These are phyloP conservation scores for Eupithecia dodoneata DNA, from an alignment of 2,888 invertebrate genomes.

Conservation along the genomic window DNA sequence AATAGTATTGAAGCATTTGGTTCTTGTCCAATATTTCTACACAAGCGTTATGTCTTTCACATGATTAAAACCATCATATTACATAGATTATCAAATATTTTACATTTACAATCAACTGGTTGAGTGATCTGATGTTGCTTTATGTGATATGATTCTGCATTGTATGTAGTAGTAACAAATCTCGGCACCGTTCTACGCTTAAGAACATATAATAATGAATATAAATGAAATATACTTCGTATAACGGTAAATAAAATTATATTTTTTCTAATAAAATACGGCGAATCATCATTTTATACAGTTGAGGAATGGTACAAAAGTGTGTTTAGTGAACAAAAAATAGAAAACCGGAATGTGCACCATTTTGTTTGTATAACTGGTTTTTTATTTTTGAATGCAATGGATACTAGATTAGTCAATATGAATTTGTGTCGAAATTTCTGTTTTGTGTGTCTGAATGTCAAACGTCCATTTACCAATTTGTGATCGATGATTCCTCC, in stretches of 20 bases:
- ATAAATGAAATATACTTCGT: slow-evolving; percentile 53
- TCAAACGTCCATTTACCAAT: slow-evolving; percentile 78
- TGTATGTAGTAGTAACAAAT: slow-evolving; percentile 52
- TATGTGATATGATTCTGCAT: slow-evolving; percentile 53
- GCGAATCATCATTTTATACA: slow-evolving; percentile 65
- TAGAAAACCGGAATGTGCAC: slow-evolving; percentile 34
- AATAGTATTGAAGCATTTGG: slow-evolving; percentile 3
- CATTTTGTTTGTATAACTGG: slow-evolving; percentile 24
- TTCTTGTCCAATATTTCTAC: neutral
- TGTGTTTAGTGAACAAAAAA: slow-evolving; percentile 36
- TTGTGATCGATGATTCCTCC: slow-evolving; percentile 74
- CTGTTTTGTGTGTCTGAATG: slow-evolving; percentile 46
- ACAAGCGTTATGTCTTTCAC: neutral
- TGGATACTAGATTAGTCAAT: neutral
- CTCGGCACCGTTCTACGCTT: slow-evolving; percentile 66
- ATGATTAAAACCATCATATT: neutral
- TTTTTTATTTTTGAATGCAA: slow-evolving; percentile 25
- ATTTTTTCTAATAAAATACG: slow-evolving; percentile 71
- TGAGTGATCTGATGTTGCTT: slow-evolving; percentile 28
- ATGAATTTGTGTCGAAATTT: slow-evolving; percentile 31
- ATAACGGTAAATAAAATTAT: slow-evolving; percentile 52
- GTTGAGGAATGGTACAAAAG: slow-evolving; percentile 66
- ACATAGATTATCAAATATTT: slow-evolving; percentile 2
- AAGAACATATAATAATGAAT: slow-evolving; percentile 63
- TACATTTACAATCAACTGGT: neutral